Evolutionary conservation across 2,113 vertebrate species (phyloP), one percentile per base, ranked within the genome.

Genomic region (Entelurus aequoreus): DNA sequence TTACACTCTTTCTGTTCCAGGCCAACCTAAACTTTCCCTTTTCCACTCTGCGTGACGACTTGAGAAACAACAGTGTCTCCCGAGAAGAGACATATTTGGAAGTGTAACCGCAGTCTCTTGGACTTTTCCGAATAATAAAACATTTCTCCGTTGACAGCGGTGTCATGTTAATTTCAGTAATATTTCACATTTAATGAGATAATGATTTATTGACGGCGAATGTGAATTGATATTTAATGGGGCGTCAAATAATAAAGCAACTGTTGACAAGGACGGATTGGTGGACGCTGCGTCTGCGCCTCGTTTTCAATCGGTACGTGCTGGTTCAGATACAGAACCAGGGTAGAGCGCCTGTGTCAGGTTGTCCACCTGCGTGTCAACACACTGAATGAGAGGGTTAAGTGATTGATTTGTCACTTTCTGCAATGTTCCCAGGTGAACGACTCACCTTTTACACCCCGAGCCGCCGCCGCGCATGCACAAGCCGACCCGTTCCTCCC

Each of bases 391-490:
- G 66, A 83, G 72, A 73, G 78, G 71, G 80, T 78, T 84, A 83
- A 80, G 73, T 79, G 80, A 80, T 79, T 71, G 72, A 82, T 88
- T 81, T 82, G 70, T 86, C 40, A 37, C 76, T 72, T 62, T 72
- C 64, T 48, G 55, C 65, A 63, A 72, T 57, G n/a, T 69, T 77
- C 42, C 11, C 55, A 48, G 53, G 54, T 58, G 72, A 76, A 67
- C 72, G 54, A 72, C 59, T 65, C 68, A 62, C 72, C 35, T 54
- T 28, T 28, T 40, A 12, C 52, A 10, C 51, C 54, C 54, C n/a
- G 37, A 28, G 28, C 28, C 5, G 19, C 28, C 5, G 37, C 37
- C 16, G 15, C 62, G 62, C 35, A 54, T 44, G 48, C 46, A 63
- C 42, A 65, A 28, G 37, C 13, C 60, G 6, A 14, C 35, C n/a